Base-by-base conservation (phyloP, 2,113 vertebrate species). In the Chroicocephalus ridibundus region DNA sequence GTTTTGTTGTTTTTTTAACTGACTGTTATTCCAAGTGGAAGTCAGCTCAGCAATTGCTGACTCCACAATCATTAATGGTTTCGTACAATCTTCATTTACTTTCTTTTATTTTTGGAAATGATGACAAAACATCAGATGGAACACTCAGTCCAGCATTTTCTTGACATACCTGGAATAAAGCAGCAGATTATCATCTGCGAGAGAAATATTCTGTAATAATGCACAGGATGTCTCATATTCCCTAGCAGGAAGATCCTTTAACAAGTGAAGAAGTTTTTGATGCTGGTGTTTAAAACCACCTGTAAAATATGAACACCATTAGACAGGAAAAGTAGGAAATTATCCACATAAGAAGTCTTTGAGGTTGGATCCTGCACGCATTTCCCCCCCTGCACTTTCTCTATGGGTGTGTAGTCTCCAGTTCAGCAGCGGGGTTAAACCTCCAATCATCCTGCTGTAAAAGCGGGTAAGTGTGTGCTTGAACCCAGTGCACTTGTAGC, bases 21-120 rank as follows among this genome's bases (percentile, higher is more conserved):
- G 86, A 40, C 57, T 76, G 66, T 93, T 93, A 68, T 84, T 95
- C 86, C 84, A 80, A 76, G 68, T 52, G 22, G 79, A 93, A 91
- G 26, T 90, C 85, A 90, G 66, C 79, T 65, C 88, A 83, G 90
- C 68, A 78, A 42, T 13, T 95, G 91, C 93, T 96, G 88, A 95
- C 82, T 96, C 77, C 44, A 60, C 80, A 88, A 6, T 69, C 72
- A 21, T 27, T 47, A 22, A 55, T 81, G 55, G 38, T 77, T 94
- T 93, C 3, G 2, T 79, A 49, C 79, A 83, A 40, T 84, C 60
- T 96, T 92, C 46, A 52, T 70, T 75, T 81, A 69, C n/a, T 85
- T 88, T 66, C 46, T 81, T 91, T 93, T 93, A 58, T 92, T 93
- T 93, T 93, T 74, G 74, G 80, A 96, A 95, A 83, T 68, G 7